Percentiles rank a stretch among this genome's conserved stretches.
Evolutionary conservation across 2,888 invertebrate genomes (phyloP).

Genomic region (Timandra comae): DNA sequence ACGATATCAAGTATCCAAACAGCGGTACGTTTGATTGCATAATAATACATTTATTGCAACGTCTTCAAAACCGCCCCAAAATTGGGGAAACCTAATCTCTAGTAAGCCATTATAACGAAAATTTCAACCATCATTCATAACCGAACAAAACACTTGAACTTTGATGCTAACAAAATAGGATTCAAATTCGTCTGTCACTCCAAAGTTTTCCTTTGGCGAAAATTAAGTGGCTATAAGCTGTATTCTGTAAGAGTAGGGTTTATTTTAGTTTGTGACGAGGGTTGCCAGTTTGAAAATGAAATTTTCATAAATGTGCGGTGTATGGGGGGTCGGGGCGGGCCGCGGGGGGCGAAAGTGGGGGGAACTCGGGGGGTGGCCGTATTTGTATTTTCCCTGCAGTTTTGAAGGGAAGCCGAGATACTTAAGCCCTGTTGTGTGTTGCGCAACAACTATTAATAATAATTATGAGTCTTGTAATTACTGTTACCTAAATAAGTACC

Average conservation of each 20-base stretch:
- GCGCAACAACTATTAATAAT: conserved; percentile 62
- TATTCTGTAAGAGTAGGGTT: conserved; percentile 54
- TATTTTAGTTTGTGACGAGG: conserved; percentile 49
- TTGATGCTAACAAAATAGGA: conserved; percentile 40
- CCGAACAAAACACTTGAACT: conserved; percentile 31
- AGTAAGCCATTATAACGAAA: conserved; percentile 68
- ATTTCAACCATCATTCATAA: conserved; percentile 57
- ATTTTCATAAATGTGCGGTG: conserved; percentile 66
- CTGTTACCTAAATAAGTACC: conserved; percentile 17
- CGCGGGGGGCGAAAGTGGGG: conserved; percentile 7
- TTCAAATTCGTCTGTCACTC: conserved; percentile 38
- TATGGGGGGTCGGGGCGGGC: conserved; percentile 17
- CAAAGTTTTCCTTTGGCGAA: conserved; percentile 40
- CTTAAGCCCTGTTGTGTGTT: conserved; percentile 51
- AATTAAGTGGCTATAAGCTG: conserved; percentile 59
- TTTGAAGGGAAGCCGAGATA: conserved; percentile 45
- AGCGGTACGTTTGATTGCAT: conserved; percentile 63
- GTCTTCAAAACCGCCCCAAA: conserved; percentile 53
- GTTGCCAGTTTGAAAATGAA: conserved; percentile 64
- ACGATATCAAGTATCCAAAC: too few relatives aligned
- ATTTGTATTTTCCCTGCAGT: conserved; percentile 62
- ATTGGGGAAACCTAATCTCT: conserved; percentile 71
- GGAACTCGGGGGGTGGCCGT: conserved; percentile 34
- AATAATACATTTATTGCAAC: conserved; percentile 66
- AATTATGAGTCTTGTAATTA: conserved; percentile 37